phyloP scores from a whole-genome alignment of 2,113 vertebrate species.

The Hippocampus comes region DNA sequence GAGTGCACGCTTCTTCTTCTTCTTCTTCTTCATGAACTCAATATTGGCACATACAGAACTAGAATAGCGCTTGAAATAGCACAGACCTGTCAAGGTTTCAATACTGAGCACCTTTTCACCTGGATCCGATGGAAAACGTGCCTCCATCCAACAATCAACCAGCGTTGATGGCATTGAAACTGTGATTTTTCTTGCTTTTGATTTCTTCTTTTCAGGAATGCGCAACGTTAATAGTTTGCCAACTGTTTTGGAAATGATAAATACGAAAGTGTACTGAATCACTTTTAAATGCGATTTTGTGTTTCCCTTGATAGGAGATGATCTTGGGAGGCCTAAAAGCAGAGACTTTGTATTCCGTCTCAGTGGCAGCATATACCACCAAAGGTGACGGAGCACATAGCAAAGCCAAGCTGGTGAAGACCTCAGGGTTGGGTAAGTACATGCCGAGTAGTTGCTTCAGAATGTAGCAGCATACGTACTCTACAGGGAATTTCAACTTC shows the following conservation, averaged over 20 bases:
- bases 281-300: slow-evolving; percentile 2
- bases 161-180: no score
- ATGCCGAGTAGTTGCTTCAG: slow-evolving; percentile 42
- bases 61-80: background rate
- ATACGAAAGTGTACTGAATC: no score
- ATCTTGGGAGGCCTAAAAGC: slow-evolving; percentile 84
- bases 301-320: slow-evolving; percentile 77
- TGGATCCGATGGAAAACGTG: no score
- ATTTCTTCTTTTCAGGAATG: no score
- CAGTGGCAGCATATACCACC: slow-evolving; percentile 92
- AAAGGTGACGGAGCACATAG: slow-evolving; percentile 93
- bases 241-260: no score
- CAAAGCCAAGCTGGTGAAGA: slow-evolving; percentile 86
- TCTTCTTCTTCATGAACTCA: slow-evolving; percentile 19
- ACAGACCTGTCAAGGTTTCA: no score
- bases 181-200: no score
- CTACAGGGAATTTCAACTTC: slow-evolving; percentile 44
- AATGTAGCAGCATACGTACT: slow-evolving; percentile 47
- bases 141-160: no score
- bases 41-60: slow-evolving; percentile 17
- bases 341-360: slow-evolving; percentile 87
- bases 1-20: slow-evolving; percentile 64
- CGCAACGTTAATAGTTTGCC: no score
- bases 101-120: no score
- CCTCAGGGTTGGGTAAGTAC: slow-evolving; percentile 82